A percentile compares a stretch with the other conserved stretches of the same genome.
These are phyloP conservation scores for Hirtodrosophila confusa DNA, from an alignment of 2,888 invertebrate genomes.

Conservation along the genomic window DNA sequence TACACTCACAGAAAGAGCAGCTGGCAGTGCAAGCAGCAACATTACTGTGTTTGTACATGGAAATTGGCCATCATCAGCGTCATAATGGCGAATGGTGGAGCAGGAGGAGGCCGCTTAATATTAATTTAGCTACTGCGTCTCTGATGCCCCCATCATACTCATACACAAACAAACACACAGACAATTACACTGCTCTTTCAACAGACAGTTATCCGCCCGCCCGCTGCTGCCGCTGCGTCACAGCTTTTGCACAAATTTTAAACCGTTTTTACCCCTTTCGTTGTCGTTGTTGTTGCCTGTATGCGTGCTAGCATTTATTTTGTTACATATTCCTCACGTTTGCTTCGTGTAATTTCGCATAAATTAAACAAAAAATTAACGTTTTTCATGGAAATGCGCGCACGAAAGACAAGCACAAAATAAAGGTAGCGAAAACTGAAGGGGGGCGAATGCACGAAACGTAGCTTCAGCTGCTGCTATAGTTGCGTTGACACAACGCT, in stretches of 20 bases:
- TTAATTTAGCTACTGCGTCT: slow-evolving; percentile 64
- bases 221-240: slow-evolving; percentile 56
- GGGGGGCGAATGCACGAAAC: slow-evolving; percentile 49
- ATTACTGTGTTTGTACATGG: slow-evolving; percentile 36
- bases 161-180: slow-evolving; percentile 25
- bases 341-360: slow-evolving; percentile 63
- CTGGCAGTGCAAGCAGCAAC: slow-evolving; percentile 48
- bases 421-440: slow-evolving; percentile 33
- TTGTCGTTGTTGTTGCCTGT: slow-evolving; percentile 20
- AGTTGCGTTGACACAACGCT: slow-evolving; percentile 23
- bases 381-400: slow-evolving; percentile 62
- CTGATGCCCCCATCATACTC: slow-evolving; percentile 25
- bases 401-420: slow-evolving; percentile 57
- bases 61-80: slow-evolving; percentile 60
- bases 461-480: slow-evolving; percentile 28
- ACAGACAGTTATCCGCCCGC: slow-evolving; percentile 26
- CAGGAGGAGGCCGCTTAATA: slow-evolving; percentile 52
- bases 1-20: slow-evolving; percentile 72
- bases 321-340: slow-evolving; percentile 63
- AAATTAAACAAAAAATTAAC: slow-evolving; percentile 65
- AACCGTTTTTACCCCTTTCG: slow-evolving; percentile 40
- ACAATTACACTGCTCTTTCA: slow-evolving; percentile 44
- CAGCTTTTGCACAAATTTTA: slow-evolving; percentile 75
- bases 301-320: slow-evolving; percentile 52
- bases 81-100: slow-evolving; percentile 47